Percentiles rank a stretch among this genome's conserved stretches.
These are phyloP conservation scores for Sminthurinus aureus DNA, from an alignment of 2,888 invertebrate species.

Conservation along the genomic window DNA sequence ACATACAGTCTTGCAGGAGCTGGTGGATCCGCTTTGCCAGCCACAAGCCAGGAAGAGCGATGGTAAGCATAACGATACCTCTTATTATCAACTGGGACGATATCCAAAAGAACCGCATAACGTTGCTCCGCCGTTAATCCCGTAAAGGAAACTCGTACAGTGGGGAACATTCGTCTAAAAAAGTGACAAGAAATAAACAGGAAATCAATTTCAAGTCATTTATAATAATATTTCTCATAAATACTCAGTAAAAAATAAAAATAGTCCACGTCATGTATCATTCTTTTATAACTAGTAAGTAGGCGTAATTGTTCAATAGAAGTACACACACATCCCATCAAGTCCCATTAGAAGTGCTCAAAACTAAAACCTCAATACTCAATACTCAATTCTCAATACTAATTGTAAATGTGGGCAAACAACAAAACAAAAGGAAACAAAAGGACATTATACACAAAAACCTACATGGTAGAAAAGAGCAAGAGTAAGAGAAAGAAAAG, in stretches of 20 bases:
- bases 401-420: not conserved
- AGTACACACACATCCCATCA: not conserved
- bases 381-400: not conserved
- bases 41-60: conserved; percentile 81
- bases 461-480: not conserved
- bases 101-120: conserved; percentile 80
- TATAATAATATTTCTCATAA: not conserved
- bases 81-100: conserved; percentile 81
- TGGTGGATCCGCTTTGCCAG: conserved; percentile 81
- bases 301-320: not conserved
- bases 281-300: not conserved
- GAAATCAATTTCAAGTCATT: not conserved
- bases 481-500: not conserved
- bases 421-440: not conserved
- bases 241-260: not conserved
- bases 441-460: not conserved
- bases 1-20: conserved; percentile 74
- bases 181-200: conserved; percentile 23
- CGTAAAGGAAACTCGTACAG: conserved; percentile 76
- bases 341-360: no score
- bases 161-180: conserved; percentile 83
- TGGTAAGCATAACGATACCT: conserved; percentile 83
- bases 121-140: conserved; percentile 72
- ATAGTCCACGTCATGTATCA: not conserved
- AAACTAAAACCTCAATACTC: no score